Conservation (phyloP, 2,797 vertebrate species). For the Chromis chromis region DNA sequence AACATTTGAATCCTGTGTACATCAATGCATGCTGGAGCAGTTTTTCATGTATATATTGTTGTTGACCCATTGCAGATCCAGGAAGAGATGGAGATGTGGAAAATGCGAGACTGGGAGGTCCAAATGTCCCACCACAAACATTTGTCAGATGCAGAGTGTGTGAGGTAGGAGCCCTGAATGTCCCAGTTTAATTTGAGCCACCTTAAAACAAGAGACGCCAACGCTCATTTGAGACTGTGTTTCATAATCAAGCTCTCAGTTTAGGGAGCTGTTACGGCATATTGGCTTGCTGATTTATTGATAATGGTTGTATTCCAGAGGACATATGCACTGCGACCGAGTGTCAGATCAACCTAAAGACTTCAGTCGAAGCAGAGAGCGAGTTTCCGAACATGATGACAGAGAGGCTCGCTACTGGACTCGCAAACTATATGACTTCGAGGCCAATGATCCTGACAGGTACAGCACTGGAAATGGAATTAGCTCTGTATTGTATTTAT, state of each 20-base stretch:
- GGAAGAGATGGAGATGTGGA: slow-evolving; percentile 89
- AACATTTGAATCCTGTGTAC: slow-evolving; percentile 2
- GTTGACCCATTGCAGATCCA: slow-evolving; percentile 72
- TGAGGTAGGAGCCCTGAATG: slow-evolving; percentile 65
- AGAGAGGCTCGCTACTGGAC: slow-evolving; percentile 92
- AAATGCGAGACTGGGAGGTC: slow-evolving; percentile 91
- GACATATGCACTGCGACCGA: slow-evolving; percentile 93
- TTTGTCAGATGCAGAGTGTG: slow-evolving; percentile 43
- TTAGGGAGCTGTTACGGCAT: slow-evolving; percentile 10
- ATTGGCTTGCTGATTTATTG: slow-evolving; percentile 16
- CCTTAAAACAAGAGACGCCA: slow-evolving; percentile 15
- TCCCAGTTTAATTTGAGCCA: slow-evolving; percentile 39
- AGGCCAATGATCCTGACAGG: slow-evolving; percentile 95
- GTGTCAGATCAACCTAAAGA: slow-evolving; percentile 83
- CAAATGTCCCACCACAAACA: slow-evolving; percentile 77
- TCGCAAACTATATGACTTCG: slow-evolving; percentile 93
- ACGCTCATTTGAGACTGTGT: slow-evolving; percentile 24
- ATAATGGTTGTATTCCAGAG: slow-evolving; percentile 74
- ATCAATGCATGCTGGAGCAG: background rate
- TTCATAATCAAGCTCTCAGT: slow-evolving; percentile 29
- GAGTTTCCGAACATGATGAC: slow-evolving; percentile 85
- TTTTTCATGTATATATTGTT: slow-evolving; percentile 33
- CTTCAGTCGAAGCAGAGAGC: slow-evolving; percentile 66
- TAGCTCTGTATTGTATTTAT: background rate
- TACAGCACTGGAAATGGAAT: slow-evolving; percentile 46